phyloP scores from a whole-genome alignment of 2,113 vertebrate species.

The Nothoprocta pentlandii region DNA sequence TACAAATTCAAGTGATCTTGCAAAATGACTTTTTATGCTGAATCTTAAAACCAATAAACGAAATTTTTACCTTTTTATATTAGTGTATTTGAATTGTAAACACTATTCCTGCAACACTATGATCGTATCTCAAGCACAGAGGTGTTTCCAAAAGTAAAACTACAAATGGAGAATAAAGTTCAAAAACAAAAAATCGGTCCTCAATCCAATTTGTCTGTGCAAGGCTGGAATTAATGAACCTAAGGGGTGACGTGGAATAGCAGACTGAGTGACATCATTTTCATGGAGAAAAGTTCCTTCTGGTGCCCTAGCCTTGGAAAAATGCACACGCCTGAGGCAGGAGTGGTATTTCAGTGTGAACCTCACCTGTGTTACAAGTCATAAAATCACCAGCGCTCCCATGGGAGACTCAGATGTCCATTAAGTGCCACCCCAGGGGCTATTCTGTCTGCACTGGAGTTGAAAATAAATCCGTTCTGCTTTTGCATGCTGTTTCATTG shows the following conservation, averaged over 20 bases:
- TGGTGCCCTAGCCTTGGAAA: constrained; percentile 17
- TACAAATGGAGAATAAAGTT: background rate
- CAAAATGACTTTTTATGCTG: constrained; percentile 50
- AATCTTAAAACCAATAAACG: constrained; percentile 46
- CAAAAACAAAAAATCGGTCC: background rate
- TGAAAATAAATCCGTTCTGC: constrained; percentile 32
- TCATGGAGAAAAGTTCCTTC: background rate
- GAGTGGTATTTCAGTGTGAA: background rate
- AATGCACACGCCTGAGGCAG: background rate
- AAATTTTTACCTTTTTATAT: constrained; percentile 64
- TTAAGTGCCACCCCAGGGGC: background rate
- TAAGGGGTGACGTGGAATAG: background rate
- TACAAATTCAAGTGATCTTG: constrained; percentile 22
- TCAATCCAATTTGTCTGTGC: background rate
- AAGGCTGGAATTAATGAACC: background rate
- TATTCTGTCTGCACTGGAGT: constrained; percentile 24
- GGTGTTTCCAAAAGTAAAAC: background rate
- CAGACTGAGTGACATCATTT: background rate
- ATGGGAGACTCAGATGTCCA: rapidly evolving
- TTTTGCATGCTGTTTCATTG: constrained; percentile 31
- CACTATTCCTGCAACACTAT: background rate
- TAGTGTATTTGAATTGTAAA: constrained; percentile 13
- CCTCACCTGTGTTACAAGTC: background rate
- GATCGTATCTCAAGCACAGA: background rate
- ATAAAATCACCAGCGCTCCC: background rate